A percentile compares a stretch with the other conserved stretches of the same genome.
Evolutionary conservation across 2,888 invertebrate genomes (phyloP).

Genomic region (Microdon myrmicae): DNA sequence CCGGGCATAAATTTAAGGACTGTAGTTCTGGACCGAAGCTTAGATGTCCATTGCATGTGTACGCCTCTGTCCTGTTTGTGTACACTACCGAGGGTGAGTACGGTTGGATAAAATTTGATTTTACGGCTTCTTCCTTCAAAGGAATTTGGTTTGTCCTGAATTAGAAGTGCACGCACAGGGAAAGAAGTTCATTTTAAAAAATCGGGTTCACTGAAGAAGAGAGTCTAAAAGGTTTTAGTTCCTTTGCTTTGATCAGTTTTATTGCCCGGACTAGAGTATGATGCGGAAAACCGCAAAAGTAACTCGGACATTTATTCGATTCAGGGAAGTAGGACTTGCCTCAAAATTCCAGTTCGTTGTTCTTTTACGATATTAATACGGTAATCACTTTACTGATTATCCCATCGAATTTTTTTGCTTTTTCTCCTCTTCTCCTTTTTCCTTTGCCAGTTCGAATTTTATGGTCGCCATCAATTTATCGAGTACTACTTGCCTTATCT

Average conservation of each 20-base stretch:
- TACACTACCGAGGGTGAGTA: constrained; percentile 15
- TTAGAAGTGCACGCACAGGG: constrained; percentile 38
- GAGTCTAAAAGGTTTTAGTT: constrained; percentile 6
- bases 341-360: constrained; percentile 8
- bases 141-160: constrained; percentile 47
- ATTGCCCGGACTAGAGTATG: constrained; percentile 7
- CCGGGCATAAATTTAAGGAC: constrained; percentile 36
- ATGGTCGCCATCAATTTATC: constrained; percentile 49
- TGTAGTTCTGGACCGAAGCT: constrained; percentile 12
- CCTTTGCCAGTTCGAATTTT: constrained; percentile 34
- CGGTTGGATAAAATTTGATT: constrained; percentile 43
- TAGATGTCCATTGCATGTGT: not conserved
- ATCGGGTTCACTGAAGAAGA: not conserved
- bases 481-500: constrained; percentile 32
- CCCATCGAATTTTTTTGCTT: constrained; percentile 35
- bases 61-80: not conserved
- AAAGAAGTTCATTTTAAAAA: too few relatives aligned
- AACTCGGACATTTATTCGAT: too few relatives aligned
- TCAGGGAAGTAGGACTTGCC: too few relatives aligned
- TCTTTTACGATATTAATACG: constrained; percentile 40
- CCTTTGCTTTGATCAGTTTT: constrained; percentile 14
- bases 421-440: constrained; percentile 2
- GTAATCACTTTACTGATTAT: constrained; percentile 49
- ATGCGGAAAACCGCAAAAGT: too few relatives aligned
- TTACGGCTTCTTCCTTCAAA: too few relatives aligned